Evolutionary conservation across 2,113 vertebrate species (phyloP), one percentile per base, ranked within the genome.

Genomic region (Heteronetta atricapilla): DNA sequence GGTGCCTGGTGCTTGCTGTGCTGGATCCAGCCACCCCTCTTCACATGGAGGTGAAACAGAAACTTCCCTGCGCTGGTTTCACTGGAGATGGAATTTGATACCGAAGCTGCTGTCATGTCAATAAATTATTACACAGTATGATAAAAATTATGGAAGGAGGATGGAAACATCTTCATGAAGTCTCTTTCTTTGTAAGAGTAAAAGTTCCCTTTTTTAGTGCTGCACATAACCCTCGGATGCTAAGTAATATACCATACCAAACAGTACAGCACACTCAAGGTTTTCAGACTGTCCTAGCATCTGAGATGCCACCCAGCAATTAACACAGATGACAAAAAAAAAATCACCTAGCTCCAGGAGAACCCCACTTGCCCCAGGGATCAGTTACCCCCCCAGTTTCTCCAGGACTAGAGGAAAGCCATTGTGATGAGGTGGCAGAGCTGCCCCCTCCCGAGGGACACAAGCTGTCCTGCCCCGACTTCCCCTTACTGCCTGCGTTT

Each of bases 41-140:
- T n/a, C 9, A 11, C 2, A 20, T 31, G 82, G 63, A 52, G 91
- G 13, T 48, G 82, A 90, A 91, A 80, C 8, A 85, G 75, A 81
- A 90, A 56, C 42, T 72, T 52, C 44, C 13, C 14, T 42, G 66
- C 29, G 2, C 0, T 64, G 52, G 21, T 38, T 72, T 66, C 38
- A 67, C 15, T 52, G 59, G 29, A 79, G 84, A 17, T 31, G 56
- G 55, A 63, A 40, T 40, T 60, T 67, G 76, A 64, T 44, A 25
- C 10, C 0, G 0, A 69, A 74, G 28, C 15, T 77, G 74, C 16
- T 95, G 58, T 26, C 0, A 0, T 19, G 10, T 36, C 34, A 34
- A 15, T 44, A n/a, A 88, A 62, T 76, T 40, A 25, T 62, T 53
- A 42, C 6, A 12, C 1, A 11, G 26, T 2, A 6, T 59, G 48